Percentiles rank a stretch among this genome's conserved stretches.
Evolutionary conservation across 2,888 invertebrate genomes (phyloP).

Genomic region (Pyrrhia umbra): DNA sequence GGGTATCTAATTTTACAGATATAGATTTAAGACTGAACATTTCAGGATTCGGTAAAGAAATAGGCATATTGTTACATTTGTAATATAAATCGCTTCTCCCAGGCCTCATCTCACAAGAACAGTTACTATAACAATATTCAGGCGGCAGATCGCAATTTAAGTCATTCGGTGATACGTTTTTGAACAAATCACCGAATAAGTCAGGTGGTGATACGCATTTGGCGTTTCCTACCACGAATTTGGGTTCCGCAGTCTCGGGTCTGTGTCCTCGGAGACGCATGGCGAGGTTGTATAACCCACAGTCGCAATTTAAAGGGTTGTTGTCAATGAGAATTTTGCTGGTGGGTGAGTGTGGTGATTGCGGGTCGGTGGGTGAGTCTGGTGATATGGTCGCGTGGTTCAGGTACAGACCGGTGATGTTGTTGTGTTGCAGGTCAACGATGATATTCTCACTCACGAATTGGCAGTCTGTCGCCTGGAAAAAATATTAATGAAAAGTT

Average conservation of each 20-base stretch:
- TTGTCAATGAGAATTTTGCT: conserved; percentile 60
- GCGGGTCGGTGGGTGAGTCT: not conserved
- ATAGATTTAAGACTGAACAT: not conserved
- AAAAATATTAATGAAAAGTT: conserved; percentile 12
- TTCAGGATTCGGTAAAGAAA: not conserved
- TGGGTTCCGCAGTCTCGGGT: not conserved
- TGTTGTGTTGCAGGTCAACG: conserved; percentile 65
- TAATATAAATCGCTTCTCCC: conserved; percentile 9
- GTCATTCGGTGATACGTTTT: not conserved
- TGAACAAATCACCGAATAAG: conserved; percentile 11
- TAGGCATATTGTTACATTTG: conserved; percentile 23
- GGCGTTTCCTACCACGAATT: conserved; percentile 19
- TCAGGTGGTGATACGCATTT: conserved; percentile 32
- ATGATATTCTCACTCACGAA: conserved; percentile 21
- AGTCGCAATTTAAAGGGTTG: conserved; percentile 73
- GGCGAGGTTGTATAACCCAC: conserved; percentile 60
- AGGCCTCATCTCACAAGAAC: conserved; percentile 22
- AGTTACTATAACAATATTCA: not conserved
- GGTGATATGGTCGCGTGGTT: not conserved
- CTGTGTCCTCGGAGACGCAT: not conserved
- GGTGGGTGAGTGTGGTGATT: conserved; percentile 2
- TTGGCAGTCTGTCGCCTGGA: conserved; percentile 33
- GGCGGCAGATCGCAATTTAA: conserved; percentile 23
- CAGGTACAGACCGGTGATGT: conserved; percentile 54
- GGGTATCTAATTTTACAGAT: not conserved